phyloP scores from a whole-genome alignment of 2,797 vertebrate species.

The Neolamprologus multifasciatus region DNA sequence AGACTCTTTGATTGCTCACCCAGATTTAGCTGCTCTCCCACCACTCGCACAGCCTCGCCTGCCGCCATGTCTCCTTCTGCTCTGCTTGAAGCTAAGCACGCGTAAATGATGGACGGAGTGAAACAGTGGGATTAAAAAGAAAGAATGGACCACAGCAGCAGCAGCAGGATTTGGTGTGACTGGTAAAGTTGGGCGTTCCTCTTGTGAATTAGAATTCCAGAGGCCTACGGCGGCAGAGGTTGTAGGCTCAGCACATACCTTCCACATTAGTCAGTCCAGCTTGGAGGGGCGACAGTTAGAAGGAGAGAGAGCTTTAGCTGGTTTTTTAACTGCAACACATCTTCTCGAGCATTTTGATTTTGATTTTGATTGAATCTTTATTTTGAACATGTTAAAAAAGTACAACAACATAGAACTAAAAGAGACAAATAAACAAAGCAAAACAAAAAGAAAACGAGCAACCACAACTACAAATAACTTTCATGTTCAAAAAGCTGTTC shows the following conservation, averaged over 20 bases:
- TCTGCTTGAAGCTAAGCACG: slow-evolving; percentile 53
- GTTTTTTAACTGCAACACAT: slow-evolving; percentile 2
- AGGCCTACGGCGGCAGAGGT: slow-evolving; percentile 57
- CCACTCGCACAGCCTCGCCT: background rate
- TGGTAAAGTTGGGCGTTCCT: slow-evolving; percentile 68
- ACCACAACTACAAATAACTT: too few relatives aligned
- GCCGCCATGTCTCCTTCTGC: slow-evolving; percentile 36
- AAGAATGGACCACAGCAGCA: slow-evolving; percentile 39
- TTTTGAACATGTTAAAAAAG: too few relatives aligned
- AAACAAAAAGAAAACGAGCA: too few relatives aligned
- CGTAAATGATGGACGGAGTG: slow-evolving; percentile 50
- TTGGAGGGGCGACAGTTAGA: slow-evolving; percentile 47
- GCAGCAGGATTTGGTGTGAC: slow-evolving; percentile 60
- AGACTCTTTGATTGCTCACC: slow-evolving; percentile 44
- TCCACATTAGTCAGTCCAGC: slow-evolving; percentile 72
- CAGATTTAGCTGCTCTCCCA: slow-evolving; percentile 36
- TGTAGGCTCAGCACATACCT: slow-evolving; percentile 79
- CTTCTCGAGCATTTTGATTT: background rate
- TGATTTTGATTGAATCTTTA: too few relatives aligned
- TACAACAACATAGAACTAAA: too few relatives aligned
- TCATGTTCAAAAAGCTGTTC: too few relatives aligned
- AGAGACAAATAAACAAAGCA: too few relatives aligned
- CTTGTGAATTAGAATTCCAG: slow-evolving; percentile 71
- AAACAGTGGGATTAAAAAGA: slow-evolving; percentile 51
- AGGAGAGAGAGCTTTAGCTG: slow-evolving; percentile 28